A percentile compares a stretch with the other conserved stretches of the same genome.
Conservation (phyloP, 1,140 invertebrate species). For the Drosophila kepulauana region DNA sequence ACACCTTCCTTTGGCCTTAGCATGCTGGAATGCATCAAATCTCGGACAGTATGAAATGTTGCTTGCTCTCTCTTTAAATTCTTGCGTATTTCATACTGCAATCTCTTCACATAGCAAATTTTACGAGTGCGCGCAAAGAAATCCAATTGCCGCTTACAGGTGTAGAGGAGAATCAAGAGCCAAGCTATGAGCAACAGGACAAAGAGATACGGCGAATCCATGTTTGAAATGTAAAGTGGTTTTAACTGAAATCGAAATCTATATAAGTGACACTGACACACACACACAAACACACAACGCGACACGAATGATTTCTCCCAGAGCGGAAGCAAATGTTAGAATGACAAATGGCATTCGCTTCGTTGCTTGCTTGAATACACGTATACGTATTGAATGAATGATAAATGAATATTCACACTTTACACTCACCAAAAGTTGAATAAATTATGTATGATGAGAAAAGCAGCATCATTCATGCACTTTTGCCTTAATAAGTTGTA, state of each 20-base stretch:
- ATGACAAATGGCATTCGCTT: constrained; percentile 19
- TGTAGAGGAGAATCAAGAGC: constrained; percentile 20
- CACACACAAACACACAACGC: not conserved
- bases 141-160: constrained; percentile 6
- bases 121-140: not conserved
- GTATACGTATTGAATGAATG: not conserved
- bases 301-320: not conserved
- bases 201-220: not conserved
- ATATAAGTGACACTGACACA: not conserved
- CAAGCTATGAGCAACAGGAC: constrained; percentile 16
- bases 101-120: constrained; percentile 14
- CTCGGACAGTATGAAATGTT: not conserved
- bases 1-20: too few species aligned
- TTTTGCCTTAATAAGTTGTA: not conserved
- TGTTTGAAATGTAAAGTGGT: constrained; percentile 7
- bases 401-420: constrained; percentile 4
- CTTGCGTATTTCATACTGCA: constrained; percentile 36
- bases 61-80: constrained; percentile 35
- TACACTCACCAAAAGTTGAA: not conserved
- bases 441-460: not conserved
- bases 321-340: not conserved
- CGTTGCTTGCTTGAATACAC: not conserved
- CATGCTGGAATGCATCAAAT: constrained; percentile 26
- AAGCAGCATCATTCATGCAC: not conserved
- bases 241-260: constrained; percentile 1